These are phyloP conservation scores for Caradrina clavipalpis DNA, from an alignment of 2,888 invertebrate genomes.

Conservation along the genomic window DNA sequence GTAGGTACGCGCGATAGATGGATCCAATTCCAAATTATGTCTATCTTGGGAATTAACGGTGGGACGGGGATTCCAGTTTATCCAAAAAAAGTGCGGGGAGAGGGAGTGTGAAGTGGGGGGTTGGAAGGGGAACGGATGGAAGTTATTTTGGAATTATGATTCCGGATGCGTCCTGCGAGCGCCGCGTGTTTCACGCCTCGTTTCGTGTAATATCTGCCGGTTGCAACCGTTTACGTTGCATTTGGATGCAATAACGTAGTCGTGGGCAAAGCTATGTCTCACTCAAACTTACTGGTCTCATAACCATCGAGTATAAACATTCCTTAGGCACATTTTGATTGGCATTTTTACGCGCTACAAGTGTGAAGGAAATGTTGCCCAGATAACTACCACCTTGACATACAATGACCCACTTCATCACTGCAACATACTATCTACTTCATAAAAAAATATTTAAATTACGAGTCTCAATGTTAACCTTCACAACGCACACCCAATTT, in stretches of 20 bases:
- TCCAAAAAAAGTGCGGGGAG: constrained; percentile 86
- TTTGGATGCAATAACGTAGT: constrained; percentile 74
- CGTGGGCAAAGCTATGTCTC: constrained; percentile 54
- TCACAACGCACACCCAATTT: constrained; percentile 57
- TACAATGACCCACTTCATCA: constrained; percentile 38
- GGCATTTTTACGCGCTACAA: constrained; percentile 30
- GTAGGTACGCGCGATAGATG: constrained; percentile 89
- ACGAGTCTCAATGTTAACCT: constrained; percentile 59
- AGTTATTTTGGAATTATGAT: constrained; percentile 91
- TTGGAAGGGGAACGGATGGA: constrained; percentile 80
- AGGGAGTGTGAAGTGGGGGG: constrained; percentile 70
- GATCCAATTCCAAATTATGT: constrained; percentile 92
- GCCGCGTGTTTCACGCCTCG: constrained; percentile 89
- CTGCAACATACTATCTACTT: constrained; percentile 32
- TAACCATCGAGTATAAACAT: constrained; percentile 23
- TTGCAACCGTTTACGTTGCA: constrained; percentile 83
- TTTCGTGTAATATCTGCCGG: constrained; percentile 84
- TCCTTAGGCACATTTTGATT: constrained; percentile 36
- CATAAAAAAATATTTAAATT: constrained; percentile 55
- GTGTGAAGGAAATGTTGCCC: constrained; percentile 38
- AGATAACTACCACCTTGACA: constrained; percentile 49
- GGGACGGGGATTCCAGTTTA: constrained; percentile 90
- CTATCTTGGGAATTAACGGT: constrained; percentile 91
- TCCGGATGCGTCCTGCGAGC: constrained; percentile 88
- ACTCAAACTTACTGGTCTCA: constrained; percentile 39